Conservation (phyloP, 2,888 invertebrate genomes). For the Leucozona laternaria region DNA sequence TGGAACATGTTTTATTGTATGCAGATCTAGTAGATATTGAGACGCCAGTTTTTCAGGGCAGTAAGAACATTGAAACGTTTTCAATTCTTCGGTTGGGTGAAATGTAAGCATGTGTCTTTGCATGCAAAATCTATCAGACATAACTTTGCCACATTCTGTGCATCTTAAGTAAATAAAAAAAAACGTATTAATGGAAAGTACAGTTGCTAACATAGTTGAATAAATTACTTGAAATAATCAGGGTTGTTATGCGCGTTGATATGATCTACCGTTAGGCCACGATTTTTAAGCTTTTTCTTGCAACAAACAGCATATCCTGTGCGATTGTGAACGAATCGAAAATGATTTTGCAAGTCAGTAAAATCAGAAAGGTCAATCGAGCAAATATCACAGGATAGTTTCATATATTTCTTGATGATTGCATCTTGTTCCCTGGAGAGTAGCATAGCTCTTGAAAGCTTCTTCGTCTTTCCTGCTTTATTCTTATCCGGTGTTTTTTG, state of each 20-base stretch:
- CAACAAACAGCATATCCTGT: slow-evolving; percentile 77
- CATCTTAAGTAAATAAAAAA: slow-evolving; percentile 65
- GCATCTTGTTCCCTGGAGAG: slow-evolving; percentile 73
- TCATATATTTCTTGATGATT: slow-evolving; percentile 76
- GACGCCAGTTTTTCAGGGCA: slow-evolving; percentile 75
- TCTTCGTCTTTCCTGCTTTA: slow-evolving; percentile 34
- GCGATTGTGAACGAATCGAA: slow-evolving; percentile 71
- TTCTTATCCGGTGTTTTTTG: slow-evolving; percentile 20
- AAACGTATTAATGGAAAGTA: neutral
- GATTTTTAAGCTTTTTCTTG: slow-evolving; percentile 76
- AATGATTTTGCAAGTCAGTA: slow-evolving; percentile 75
- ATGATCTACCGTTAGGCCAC: slow-evolving; percentile 76
- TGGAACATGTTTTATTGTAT: slow-evolving; percentile 65
- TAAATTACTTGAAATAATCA: slow-evolving; percentile 76
- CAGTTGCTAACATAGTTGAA: neutral
- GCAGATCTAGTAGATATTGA: slow-evolving; percentile 76
- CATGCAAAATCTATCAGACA: slow-evolving; percentile 75
- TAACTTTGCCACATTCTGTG: slow-evolving; percentile 70
- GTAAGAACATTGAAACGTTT: slow-evolving; percentile 24
- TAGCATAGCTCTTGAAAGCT: slow-evolving; percentile 34
- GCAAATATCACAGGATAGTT: slow-evolving; percentile 76
- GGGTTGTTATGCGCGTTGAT: slow-evolving; percentile 77
- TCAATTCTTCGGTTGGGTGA: slow-evolving; percentile 74
- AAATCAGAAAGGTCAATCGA: slow-evolving; percentile 65
- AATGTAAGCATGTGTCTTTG: slow-evolving; percentile 71